Evolutionary conservation across 2,888 invertebrate species (phyloP).

Genomic region (Hoplodrina blanda): DNA sequence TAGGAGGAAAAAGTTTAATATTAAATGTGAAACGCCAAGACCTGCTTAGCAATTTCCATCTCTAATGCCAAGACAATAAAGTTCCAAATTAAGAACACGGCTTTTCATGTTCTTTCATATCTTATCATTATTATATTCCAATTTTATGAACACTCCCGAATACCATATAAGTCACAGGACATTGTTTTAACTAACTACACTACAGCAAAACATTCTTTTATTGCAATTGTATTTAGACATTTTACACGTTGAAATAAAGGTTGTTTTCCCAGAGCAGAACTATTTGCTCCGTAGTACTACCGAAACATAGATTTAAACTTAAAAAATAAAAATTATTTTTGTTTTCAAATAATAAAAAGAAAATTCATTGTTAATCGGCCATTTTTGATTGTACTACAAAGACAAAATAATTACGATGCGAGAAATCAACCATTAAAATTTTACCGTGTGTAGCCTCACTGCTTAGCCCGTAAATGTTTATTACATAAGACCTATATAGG

Average conservation of each 20-base stretch:
- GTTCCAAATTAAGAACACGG: constrained; percentile 29
- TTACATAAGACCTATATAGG: not conserved
- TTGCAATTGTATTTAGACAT: constrained; percentile 40
- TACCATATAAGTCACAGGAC: constrained; percentile 39
- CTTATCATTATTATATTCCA: constrained; percentile 1
- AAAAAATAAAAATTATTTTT: no score
- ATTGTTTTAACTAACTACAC: constrained; percentile 34
- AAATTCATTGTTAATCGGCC: no score
- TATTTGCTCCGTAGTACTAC: no score
- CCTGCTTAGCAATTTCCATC: constrained; percentile 18
- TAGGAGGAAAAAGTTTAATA: not conserved
- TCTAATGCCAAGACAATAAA: constrained; percentile 16
- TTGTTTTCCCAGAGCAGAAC: no score
- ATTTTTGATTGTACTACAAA: no score
- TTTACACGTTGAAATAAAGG: no score
- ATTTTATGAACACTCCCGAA: constrained; percentile 30
- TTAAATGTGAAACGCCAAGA: constrained; percentile 8
- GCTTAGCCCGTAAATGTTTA: not conserved
- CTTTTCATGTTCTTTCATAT: constrained; percentile 17
- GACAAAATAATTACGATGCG: no score
- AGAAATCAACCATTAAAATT: no score
- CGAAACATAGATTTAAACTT: no score
- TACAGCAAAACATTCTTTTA: constrained; percentile 31
- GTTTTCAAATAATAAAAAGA: no score
- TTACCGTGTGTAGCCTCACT: not conserved